A percentile compares a stretch with the other conserved stretches of the same genome.
These are phyloP conservation scores for Cataglyphis livida DNA, from an alignment of 2,888 invertebrate genomes.

Conservation along the genomic window DNA sequence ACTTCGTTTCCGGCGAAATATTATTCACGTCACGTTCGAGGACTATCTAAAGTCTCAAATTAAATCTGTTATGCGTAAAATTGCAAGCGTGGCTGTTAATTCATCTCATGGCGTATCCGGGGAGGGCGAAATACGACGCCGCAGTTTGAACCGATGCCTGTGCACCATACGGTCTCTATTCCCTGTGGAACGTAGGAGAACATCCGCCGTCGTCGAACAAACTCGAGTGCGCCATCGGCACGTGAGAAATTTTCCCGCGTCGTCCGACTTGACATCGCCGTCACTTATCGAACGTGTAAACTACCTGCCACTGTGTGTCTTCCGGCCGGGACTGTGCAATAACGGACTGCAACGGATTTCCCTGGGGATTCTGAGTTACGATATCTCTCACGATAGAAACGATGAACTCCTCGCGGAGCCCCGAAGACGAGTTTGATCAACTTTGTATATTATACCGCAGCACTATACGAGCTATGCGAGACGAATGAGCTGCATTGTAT, in stretches of 20 bases:
- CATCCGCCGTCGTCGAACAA: constrained; percentile 22
- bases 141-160: constrained; percentile 13
- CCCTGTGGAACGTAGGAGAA: constrained; percentile 31
- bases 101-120: constrained; percentile 27
- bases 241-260: constrained; percentile 61
- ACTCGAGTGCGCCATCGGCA: constrained; percentile 46
- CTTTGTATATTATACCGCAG: background rate
- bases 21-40: constrained; percentile 27
- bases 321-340: constrained; percentile 66
- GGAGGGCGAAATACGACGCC: constrained; percentile 1
- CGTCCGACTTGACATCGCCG: constrained; percentile 39
- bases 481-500: background rate
- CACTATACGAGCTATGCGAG: background rate
- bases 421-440: constrained; percentile 4
- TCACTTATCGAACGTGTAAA: constrained; percentile 71
- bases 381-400: constrained; percentile 54
- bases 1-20: constrained; percentile 19
- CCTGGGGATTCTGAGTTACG: constrained; percentile 60
- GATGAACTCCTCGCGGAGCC: constrained; percentile 49
- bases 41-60: constrained; percentile 13
- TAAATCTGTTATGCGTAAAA: constrained; percentile 17
- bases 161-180: constrained; percentile 25
- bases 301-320: constrained; percentile 66
- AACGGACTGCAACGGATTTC: constrained; percentile 73
- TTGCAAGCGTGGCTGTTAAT: constrained; percentile 28